These are phyloP conservation scores for Chirona hameri DNA, from an alignment of 2,888 invertebrate species.

Conservation along the genomic window DNA sequence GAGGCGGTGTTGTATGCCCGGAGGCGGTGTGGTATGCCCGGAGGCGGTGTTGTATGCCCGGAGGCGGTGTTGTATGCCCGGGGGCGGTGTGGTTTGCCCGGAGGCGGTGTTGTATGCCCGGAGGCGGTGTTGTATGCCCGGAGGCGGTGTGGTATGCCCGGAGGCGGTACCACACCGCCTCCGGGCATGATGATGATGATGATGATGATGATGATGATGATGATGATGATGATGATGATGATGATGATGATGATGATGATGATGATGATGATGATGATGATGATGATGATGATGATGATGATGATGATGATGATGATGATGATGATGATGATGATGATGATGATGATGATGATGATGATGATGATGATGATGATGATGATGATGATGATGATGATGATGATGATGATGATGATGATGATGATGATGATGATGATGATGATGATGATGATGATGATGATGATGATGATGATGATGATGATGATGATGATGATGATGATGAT, in stretches of 20 bases:
- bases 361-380: neutral
- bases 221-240: constrained; percentile 22
- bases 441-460: neutral
- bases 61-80: too few relatives aligned
- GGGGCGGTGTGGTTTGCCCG: too few relatives aligned
- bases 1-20: too few relatives aligned
- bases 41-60: too few relatives aligned
- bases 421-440: neutral
- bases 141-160: too few relatives aligned
- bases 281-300: constrained; percentile 22
- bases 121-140: too few relatives aligned
- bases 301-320: constrained; percentile 22
- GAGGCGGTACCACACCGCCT: too few relatives aligned
- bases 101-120: too few relatives aligned
- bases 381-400: neutral
- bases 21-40: too few relatives aligned
- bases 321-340: constrained; percentile 10
- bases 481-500: too few relatives aligned
- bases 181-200: constrained; percentile 22
- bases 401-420: constrained; percentile 1
- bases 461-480: neutral
- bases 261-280: constrained; percentile 10
- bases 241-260: constrained; percentile 10
- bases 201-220: constrained; percentile 22
- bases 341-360: neutral